Base-by-base conservation (phyloP, 2,113 vertebrate genomes). In the Paratilapia polleni region DNA sequence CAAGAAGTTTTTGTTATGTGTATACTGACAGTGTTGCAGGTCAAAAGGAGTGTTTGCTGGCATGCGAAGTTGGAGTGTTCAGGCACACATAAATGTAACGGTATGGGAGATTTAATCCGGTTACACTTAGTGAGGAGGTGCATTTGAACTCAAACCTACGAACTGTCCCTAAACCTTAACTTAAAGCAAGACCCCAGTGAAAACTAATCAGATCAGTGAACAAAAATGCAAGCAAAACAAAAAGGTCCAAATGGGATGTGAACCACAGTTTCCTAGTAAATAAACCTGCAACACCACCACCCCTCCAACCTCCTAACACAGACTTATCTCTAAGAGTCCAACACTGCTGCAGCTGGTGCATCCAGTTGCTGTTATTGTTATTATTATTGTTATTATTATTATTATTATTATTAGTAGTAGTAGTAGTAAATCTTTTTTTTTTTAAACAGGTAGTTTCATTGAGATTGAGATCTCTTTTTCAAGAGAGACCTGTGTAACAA, bases 401-500 rank as follows among this genome's bases (percentile, higher is more conserved):
- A 47, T 68, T 1, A 43, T 22, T 66, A 4, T 31, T 31, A 31
- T 31, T 31, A n/a, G n/a, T n/a, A n/a, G n/a, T n/a, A n/a, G n/a
- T n/a, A n/a, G n/a, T n/a, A 31, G 28, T 31, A 47, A 64, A 66
- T 9, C 24, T 0, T 0, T 70, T 70, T 0, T 70, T 70, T 62
- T 66, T 41, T 24, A 66, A 66, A 43, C 36, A 64, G 13, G 4
- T 66, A 24, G n/a, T 41, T 17, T 15, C 64, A 70, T 11, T 28
- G 22, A 68, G 9, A 0, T 70, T 41, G 49, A 19, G 49, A 19
- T 36, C 34, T 36, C 34, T 36, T 47, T 47, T 47, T 47, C 43
- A 47, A 43, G 41, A 43, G 12, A 43, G 41, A 41, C 38, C 38
- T 11, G 38, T 12, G 38, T 41, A 12, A 41, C 38, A 41, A 3